Evolutionary conservation across 1,140 invertebrate genomes (phyloP), one percentile per base, ranked within the genome.

Genomic region (Wasmannia auropunctata): DNA sequence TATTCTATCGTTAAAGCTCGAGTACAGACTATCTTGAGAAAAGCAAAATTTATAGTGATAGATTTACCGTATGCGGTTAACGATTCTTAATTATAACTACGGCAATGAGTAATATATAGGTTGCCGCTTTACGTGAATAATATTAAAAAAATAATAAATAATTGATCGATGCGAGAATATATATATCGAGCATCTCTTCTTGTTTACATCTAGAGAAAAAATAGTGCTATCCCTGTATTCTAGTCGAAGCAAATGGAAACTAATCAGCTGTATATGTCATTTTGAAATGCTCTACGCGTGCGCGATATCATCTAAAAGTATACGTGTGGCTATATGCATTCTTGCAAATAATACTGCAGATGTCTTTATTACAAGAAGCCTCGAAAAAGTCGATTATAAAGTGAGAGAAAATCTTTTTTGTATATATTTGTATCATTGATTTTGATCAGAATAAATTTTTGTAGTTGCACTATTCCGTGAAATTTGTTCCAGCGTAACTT

Each of bases 261-360:
- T 65, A 80, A 28, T 77, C 43, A 63, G 76, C 37, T 62, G 28
- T 43, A 28, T 72, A 16, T 54, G 40, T 49, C 14, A 7, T 56
- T 58, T 60, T 60, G 72, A 77, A 87, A 77, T 77, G 51, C 37
- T 80, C 60, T 70, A 25, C 16, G 37, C n/a, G 14, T 85, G 49
- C 67, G 16, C 34, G n/a, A 51, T 49, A 70, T n/a, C 11, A 49
- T 69, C 75, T 86, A 77, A 58, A 80, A 85, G 16, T 89, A 85
- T 75, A 60, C 22, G 22, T 87, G 51, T 22, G 31, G 63, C 56
- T 89, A 84, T 37, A 67, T 67, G 46, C 49, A 67, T 91, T 54
- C 65, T 60, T 93, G 88, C 85, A 90, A 91, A 92, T 94, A 93
- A 94, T 94, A 93, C 93, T 94, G 93, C 85, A n/a, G 67, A 90